A percentile compares a stretch with the other conserved stretches of the same genome.
phyloP scores from a whole-genome alignment of 2,113 vertebrate species.

The Forbesichthys papilliferus region DNA sequence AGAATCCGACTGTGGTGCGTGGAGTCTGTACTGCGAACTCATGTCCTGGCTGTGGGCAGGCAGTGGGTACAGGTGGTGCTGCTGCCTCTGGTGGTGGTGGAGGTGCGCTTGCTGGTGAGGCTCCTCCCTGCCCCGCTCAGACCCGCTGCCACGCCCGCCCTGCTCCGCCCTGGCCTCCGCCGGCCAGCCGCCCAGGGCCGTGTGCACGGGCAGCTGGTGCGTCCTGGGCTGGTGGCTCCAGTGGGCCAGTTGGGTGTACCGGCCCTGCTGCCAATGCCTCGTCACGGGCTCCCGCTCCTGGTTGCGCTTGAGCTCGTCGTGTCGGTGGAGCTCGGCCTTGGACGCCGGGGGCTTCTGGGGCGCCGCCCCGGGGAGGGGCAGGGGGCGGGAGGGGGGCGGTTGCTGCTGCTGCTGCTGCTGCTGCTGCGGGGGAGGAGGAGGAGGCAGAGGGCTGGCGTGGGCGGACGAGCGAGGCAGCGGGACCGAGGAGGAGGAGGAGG shows the following conservation, averaged over 20 bases:
- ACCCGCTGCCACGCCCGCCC: constrained; percentile 56
- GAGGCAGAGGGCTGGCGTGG: constrained; percentile 45
- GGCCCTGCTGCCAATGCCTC: constrained; percentile 64
- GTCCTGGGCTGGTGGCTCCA: constrained; percentile 54
- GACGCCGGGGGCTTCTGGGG: constrained; percentile 52
- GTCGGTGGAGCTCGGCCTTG: constrained; percentile 76
- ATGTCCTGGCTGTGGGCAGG: constrained; percentile 17
- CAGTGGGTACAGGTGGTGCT: constrained; percentile 3
- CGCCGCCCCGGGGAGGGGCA: constrained; percentile 19
- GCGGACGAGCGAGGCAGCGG: constrained; percentile 25
- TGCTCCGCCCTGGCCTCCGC: constrained; percentile 48
- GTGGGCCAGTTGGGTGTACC: constrained; percentile 63
- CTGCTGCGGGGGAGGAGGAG: constrained; percentile 12
- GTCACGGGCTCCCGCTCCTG: constrained; percentile 61
- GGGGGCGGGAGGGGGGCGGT: constrained; percentile 24
- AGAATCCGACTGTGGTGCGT: constrained; percentile 57
- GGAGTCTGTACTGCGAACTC: constrained; percentile 52
- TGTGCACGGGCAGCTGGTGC: constrained; percentile 30
- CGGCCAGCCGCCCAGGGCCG: constrained; percentile 24
- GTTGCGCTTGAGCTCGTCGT: constrained; percentile 22
- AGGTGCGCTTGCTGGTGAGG: background rate
- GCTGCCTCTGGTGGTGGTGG: constrained; percentile 38
- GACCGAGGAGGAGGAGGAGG: constrained; percentile 27
- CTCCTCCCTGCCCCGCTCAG: constrained; percentile 52
- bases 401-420: constrained; percentile 20